Evolutionary conservation across 2,888 invertebrate species (phyloP).

Genomic region (Teleogryllus oceanicus): DNA sequence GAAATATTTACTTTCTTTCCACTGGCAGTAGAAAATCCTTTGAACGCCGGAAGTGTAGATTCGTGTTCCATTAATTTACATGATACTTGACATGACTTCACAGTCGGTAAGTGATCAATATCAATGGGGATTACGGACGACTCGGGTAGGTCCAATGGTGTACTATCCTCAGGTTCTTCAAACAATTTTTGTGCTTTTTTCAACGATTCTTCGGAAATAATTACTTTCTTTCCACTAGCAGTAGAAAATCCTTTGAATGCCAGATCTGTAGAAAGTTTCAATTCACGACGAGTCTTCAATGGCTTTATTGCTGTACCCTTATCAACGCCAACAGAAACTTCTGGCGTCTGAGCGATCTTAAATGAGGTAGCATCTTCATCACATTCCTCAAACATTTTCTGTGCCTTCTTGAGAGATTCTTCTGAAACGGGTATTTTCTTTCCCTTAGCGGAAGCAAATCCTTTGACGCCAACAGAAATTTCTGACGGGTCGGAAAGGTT

Average conservation of each 20-base stretch:
- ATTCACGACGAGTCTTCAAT: no score
- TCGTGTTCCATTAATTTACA: not conserved
- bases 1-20: slow-evolving; percentile 48
- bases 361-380: slow-evolving; percentile 38
- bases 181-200: slow-evolving; percentile 44
- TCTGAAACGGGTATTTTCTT: slow-evolving; percentile 23
- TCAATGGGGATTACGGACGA: no score
- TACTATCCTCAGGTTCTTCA: slow-evolving; percentile 36
- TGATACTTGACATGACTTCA: no score
- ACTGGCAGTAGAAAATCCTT: slow-evolving; percentile 41
- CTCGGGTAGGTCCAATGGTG: no score
- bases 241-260: slow-evolving; percentile 38
- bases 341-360: not conserved
- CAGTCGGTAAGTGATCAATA: no score
- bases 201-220: slow-evolving; percentile 44
- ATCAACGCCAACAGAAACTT: no score
- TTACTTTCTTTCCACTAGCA: slow-evolving; percentile 46
- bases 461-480: slow-evolving; percentile 25
- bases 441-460: slow-evolving; percentile 41
- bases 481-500: not conserved
- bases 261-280: slow-evolving; percentile 40
- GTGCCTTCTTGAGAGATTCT: not conserved
- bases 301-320: no score
- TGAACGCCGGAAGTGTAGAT: slow-evolving; percentile 40
- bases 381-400: not conserved